Evolutionary conservation across 2,888 invertebrate genomes (phyloP), one percentile per base, ranked within the genome.

Genomic region (Zygothrica quintamaculata): DNA sequence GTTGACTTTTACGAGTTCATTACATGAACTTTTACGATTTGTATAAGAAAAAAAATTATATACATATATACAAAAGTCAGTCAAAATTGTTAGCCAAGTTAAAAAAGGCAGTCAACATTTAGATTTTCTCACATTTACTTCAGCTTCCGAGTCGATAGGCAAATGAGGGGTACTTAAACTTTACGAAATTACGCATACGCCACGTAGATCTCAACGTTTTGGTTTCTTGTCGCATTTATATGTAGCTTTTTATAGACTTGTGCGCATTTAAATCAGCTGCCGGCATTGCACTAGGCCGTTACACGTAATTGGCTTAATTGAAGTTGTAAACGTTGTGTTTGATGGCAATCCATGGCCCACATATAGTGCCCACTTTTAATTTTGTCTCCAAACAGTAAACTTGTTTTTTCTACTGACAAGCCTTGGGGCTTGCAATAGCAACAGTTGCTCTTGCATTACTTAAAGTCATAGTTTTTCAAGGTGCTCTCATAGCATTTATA

Each of bases 161-260:
- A 65, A 65, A 55, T 71, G 57, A 44, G 50, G 31, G 36, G 42
- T 52, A 65, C 50, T 66, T 60, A 44, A 70, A 22, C 18, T 66
- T 84, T 66, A 13, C 34, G 57, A 68, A 62, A 70, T 84, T 84
- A 77, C 81, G 86, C 78, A 78, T 85, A 82, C 78, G 86, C 50
- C 84, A 40, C 46, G 71, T 46, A 29, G 36, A 37, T 18, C 22
- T 42, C 50, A 7, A 34, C 11, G 18, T 22, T 2, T 3, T 5
- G 18, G 18, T 5, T 22, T 22, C 18, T 47, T 46, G 18, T 26
- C 18, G 5, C 3, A 33, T 37, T 22, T 22, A 53, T 67, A 39
- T 55, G 39, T 22, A 52, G 5, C 57, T 43, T 43, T 65, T 64
- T 62, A 55, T 37, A 40, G 43, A 47, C 46, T 56, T 52, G 33